A percentile compares a stretch with the other conserved stretches of the same genome.
phyloP scores from a whole-genome alignment of 2,797 vertebrate species.

The Catostomus latipinnis region DNA sequence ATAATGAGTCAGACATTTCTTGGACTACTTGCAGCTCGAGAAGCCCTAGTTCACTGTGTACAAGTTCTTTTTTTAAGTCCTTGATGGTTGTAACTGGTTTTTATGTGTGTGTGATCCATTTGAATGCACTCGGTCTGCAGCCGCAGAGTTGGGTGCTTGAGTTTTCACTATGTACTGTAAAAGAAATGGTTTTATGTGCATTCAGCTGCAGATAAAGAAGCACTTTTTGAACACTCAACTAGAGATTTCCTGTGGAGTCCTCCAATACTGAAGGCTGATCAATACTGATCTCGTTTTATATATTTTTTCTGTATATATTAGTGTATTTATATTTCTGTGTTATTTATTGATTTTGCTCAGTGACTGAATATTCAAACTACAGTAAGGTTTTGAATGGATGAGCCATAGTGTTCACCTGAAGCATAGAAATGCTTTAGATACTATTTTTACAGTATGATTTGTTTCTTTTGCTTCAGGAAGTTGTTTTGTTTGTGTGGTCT shows the following conservation, averaged over 20 bases:
- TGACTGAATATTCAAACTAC: conserved; percentile 66
- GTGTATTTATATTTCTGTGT: conserved; percentile 64
- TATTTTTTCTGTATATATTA: conserved; percentile 62
- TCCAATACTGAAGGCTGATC: conserved; percentile 25
- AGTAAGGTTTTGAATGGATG: conserved; percentile 69
- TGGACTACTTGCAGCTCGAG: conserved; percentile 28
- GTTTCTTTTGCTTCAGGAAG: conserved; percentile 72
- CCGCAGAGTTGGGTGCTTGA: conserved; percentile 19
- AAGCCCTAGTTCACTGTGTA: conserved; percentile 56
- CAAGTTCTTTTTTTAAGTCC: conserved; percentile 60
- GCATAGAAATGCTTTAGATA: conserved; percentile 70
- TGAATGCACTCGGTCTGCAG: conserved; percentile 25
- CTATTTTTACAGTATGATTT: conserved; percentile 47
- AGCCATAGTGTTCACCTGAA: conserved; percentile 52
- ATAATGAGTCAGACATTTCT: neutral
- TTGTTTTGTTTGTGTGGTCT: conserved; percentile 54
- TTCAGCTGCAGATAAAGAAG: conserved; percentile 52
- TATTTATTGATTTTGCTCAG: conserved; percentile 69
- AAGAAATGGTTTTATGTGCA: neutral
- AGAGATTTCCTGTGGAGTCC: conserved; percentile 10
- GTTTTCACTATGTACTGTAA: conserved; percentile 19
- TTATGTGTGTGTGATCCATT: conserved; percentile 44
- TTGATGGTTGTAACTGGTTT: conserved; percentile 57
- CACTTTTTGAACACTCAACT: conserved; percentile 39
- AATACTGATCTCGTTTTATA: conserved; percentile 57